Percentiles rank a stretch among this genome's conserved stretches.
phyloP scores from a whole-genome alignment of 2,888 invertebrate species.

The Epinotia nisella region DNA sequence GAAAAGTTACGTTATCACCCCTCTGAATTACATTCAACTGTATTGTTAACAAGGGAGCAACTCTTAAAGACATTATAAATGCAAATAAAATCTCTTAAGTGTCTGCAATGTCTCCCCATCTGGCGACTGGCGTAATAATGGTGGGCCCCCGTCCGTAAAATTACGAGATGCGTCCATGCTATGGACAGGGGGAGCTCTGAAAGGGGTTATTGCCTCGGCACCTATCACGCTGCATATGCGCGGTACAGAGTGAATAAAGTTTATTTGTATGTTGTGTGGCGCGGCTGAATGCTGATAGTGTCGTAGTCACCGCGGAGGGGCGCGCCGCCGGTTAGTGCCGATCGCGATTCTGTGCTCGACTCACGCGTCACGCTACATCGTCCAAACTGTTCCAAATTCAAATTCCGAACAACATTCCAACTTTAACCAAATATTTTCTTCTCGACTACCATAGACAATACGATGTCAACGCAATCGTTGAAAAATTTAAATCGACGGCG shows the following conservation, averaged over 20 bases:
- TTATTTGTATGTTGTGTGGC: constrained; percentile 82
- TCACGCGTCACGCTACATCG: constrained; percentile 49
- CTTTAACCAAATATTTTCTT: constrained; percentile 43
- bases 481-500: constrained; percentile 75
- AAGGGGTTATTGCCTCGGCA: constrained; percentile 82
- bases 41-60: background rate
- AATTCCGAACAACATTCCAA: constrained; percentile 25
- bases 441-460: constrained; percentile 55
- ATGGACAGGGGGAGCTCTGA: constrained; percentile 73
- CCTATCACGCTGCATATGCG: constrained; percentile 74
- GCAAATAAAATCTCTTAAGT: constrained; percentile 26
- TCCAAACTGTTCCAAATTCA: constrained; percentile 33
- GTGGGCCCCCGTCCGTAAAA: constrained; percentile 77
- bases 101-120: constrained; percentile 45
- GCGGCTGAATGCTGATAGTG: constrained; percentile 73
- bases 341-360: constrained; percentile 64
- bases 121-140: constrained; percentile 68
- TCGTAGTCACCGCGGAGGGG: constrained; percentile 69
- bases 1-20: too few species aligned
- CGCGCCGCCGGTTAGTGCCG: constrained; percentile 70
- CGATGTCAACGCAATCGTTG: constrained; percentile 77
- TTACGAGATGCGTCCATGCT: constrained; percentile 71
- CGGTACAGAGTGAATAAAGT: constrained; percentile 81
- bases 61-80: constrained; percentile 9
- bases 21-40: background rate